These are phyloP conservation scores for Apocrypta bakeri DNA, from an alignment of 1,140 invertebrate species.

Conservation along the genomic window DNA sequence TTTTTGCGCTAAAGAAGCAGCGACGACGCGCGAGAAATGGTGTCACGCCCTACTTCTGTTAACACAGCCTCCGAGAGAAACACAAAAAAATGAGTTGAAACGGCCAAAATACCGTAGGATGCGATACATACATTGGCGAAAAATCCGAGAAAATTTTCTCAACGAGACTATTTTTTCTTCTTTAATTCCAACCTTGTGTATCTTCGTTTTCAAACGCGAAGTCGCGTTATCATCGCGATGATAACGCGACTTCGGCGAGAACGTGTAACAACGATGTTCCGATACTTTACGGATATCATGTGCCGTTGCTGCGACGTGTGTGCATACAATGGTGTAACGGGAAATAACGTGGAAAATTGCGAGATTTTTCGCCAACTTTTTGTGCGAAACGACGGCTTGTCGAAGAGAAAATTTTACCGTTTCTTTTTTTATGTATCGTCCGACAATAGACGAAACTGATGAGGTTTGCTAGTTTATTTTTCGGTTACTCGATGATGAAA, in stretches of 20 bases:
- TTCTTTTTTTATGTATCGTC: too few relatives aligned
- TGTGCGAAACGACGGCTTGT: too few relatives aligned
- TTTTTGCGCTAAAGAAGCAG: not conserved
- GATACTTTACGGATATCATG: conserved; percentile 15
- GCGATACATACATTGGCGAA: not conserved
- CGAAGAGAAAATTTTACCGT: too few relatives aligned
- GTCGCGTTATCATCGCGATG: too few relatives aligned
- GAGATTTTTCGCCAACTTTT: not conserved
- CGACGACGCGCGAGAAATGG: conserved; percentile 11
- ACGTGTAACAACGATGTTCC: too few relatives aligned
- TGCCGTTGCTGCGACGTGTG: not conserved
- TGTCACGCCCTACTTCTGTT: conserved; percentile 40
- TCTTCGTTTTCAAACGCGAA: too few relatives aligned
- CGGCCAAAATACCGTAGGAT: not conserved
- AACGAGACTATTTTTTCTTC: not conserved
- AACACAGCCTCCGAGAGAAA: not conserved
- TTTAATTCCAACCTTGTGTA: too few relatives aligned
- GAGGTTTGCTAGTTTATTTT: too few relatives aligned
- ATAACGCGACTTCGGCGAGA: not conserved
- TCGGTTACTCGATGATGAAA: not conserved
- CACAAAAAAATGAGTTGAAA: conserved; percentile 28
- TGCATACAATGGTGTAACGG: not conserved
- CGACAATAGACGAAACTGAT: too few relatives aligned
- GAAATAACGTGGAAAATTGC: not conserved
- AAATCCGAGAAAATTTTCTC: too few relatives aligned